These are phyloP conservation scores for Chitala chitala DNA, from an alignment of 2,113 vertebrate genomes.

Conservation along the genomic window DNA sequence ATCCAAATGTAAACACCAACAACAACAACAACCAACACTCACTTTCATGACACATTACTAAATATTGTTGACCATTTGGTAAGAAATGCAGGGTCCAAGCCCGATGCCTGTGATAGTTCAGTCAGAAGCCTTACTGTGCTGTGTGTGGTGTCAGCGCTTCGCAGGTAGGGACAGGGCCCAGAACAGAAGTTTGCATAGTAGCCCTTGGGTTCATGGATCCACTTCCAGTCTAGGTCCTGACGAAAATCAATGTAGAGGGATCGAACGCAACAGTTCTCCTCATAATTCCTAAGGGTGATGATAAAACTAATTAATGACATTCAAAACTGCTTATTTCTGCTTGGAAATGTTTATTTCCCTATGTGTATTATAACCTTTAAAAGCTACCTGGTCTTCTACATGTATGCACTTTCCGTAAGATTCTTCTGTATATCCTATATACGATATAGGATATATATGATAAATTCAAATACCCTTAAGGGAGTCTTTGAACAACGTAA, in stretches of 20 bases:
- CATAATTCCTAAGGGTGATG: slow-evolving; percentile 63
- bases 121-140: slow-evolving; percentile 69
- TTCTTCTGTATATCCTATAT: neutral
- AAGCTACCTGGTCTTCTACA: too few relatives aligned
- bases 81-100: neutral
- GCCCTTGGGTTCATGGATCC: slow-evolving; percentile 90
- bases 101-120: neutral
- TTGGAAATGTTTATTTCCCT: neutral
- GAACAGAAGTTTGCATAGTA: slow-evolving; percentile 93
- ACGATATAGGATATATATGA: too few relatives aligned
- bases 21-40: too few relatives aligned
- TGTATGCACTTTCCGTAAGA: neutral
- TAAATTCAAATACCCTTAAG: too few relatives aligned
- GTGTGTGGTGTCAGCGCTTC: slow-evolving; percentile 83
- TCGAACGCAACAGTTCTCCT: slow-evolving; percentile 89
- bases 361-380: neutral
- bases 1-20: too few relatives aligned
- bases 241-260: slow-evolving; percentile 88
- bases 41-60: neutral
- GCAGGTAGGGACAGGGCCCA: slow-evolving; percentile 83
- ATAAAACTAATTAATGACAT: neutral
- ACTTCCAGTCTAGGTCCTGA: slow-evolving; percentile 89
- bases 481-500: too few relatives aligned
- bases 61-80: neutral
- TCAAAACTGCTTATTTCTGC: neutral